A percentile compares a stretch with the other conserved stretches of the same genome.
These are phyloP conservation scores for Epistrophella euchroma DNA, from an alignment of 2,888 invertebrate genomes.

Conservation along the genomic window DNA sequence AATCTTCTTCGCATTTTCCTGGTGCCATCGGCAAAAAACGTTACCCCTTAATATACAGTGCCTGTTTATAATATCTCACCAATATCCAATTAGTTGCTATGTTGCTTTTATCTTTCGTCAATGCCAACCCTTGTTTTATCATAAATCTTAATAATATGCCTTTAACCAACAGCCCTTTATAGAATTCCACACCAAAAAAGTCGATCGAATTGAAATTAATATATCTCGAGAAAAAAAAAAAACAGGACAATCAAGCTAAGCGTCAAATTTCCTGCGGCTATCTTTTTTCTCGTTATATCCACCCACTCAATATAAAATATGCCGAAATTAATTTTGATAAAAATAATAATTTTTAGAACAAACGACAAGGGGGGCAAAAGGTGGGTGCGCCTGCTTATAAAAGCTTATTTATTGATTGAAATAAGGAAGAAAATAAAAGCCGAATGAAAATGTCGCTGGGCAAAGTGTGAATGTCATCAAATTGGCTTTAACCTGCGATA, in stretches of 20 bases:
- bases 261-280: constrained; percentile 2
- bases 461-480: constrained; percentile 16
- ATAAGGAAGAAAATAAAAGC: not conserved
- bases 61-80: constrained; percentile 33
- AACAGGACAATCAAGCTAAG: not conserved
- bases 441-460: constrained; percentile 3
- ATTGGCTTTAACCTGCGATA: constrained; percentile 1
- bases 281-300: constrained; percentile 1
- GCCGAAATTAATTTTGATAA: constrained; percentile 11
- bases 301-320: not conserved
- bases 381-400: not conserved
- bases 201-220: constrained; percentile 6
- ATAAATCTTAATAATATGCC: not conserved
- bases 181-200: not conserved
- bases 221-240: not conserved
- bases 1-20: constrained; percentile 12
- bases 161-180: not conserved
- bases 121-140: constrained; percentile 25
- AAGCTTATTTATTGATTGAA: constrained; percentile 29
- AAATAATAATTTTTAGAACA: not conserved
- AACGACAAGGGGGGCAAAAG: not conserved
- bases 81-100: constrained; percentile 39
- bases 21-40: not conserved
- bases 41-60: not conserved
- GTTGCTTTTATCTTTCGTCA: constrained; percentile 22